phyloP scores from a whole-genome alignment of 2,888 invertebrate species.

The Aspidiotus destructor region DNA sequence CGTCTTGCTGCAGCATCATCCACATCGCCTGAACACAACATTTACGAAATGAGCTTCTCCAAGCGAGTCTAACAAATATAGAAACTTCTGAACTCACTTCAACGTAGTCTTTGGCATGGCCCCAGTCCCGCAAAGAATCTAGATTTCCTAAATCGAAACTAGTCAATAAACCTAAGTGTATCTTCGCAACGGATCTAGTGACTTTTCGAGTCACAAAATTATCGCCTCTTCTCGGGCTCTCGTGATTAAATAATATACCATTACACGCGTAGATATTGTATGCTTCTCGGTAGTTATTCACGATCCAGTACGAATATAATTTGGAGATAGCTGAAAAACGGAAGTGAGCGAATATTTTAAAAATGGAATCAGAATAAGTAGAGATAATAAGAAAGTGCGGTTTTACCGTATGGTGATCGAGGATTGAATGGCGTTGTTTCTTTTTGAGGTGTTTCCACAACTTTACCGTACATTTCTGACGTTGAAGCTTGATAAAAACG shows the following conservation, averaged over 20 bases:
- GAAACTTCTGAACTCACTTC: conserved; percentile 51
- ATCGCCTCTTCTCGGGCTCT: conserved; percentile 89
- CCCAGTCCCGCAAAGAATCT: conserved; percentile 96
- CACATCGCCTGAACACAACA: conserved; percentile 77
- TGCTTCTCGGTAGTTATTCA: conserved; percentile 89
- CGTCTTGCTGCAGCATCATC: conserved; percentile 91
- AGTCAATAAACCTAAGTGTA: conserved; percentile 75
- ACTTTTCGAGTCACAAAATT: conserved; percentile 98
- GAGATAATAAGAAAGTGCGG: too few species aligned
- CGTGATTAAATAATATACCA: conserved; percentile 93
- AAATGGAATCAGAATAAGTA: conserved; percentile 3
- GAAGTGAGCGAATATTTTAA: not conserved
- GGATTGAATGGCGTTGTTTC: conserved; percentile 95
- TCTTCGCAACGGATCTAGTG: conserved; percentile 94
- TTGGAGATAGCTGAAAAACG: conserved; percentile 52
- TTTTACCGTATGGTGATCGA: conserved; percentile 84
- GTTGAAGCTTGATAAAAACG: conserved; percentile 91
- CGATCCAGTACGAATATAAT: conserved; percentile 92
- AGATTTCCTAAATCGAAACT: conserved; percentile 84
- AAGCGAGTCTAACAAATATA: not conserved
- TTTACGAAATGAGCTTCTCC: not conserved
- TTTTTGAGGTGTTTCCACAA: conserved; percentile 81
- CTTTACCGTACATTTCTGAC: conserved; percentile 89
- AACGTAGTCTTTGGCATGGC: conserved; percentile 91
- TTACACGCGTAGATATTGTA: conserved; percentile 93